These are phyloP conservation scores for Haemorhous mexicanus DNA, from an alignment of 2,113 vertebrate species.

Conservation along the genomic window DNA sequence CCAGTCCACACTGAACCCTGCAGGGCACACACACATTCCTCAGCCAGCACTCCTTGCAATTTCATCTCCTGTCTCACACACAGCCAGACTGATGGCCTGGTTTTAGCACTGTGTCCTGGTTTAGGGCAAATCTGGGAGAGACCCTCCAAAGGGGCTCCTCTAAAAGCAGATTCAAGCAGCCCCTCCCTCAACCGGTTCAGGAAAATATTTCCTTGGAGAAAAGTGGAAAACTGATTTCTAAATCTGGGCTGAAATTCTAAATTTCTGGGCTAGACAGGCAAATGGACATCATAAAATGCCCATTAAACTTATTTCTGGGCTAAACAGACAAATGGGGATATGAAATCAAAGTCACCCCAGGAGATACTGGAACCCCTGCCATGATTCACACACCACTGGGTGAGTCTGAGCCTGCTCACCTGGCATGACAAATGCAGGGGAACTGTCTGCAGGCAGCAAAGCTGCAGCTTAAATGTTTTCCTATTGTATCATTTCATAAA, in stretches of 20 bases:
- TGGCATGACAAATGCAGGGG: neutral
- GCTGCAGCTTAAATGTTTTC: neutral
- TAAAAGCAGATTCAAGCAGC: neutral
- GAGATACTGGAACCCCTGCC: neutral
- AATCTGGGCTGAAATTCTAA: too few relatives aligned
- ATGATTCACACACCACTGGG: neutral
- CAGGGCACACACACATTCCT: neutral
- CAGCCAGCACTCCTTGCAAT: neutral
- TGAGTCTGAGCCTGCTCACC: neutral
- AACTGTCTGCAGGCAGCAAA: neutral
- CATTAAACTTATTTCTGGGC: neutral
- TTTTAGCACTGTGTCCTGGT: neutral
- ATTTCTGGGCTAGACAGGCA: neutral
- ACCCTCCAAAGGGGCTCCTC: neutral
- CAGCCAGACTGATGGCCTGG: accelerated
- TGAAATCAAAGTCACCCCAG: neutral
- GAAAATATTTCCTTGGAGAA: neutral
- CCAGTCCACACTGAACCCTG: slow-evolving; percentile 99
- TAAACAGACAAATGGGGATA: neutral
- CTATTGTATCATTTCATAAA: neutral
- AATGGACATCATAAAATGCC: neutral
- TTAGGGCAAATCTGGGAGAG: neutral
- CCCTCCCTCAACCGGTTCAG: neutral
- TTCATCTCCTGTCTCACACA: accelerated
- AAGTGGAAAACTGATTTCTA: neutral